Conservation (phyloP, 2,113 vertebrate species). For the Rostratula benghalensis region DNA sequence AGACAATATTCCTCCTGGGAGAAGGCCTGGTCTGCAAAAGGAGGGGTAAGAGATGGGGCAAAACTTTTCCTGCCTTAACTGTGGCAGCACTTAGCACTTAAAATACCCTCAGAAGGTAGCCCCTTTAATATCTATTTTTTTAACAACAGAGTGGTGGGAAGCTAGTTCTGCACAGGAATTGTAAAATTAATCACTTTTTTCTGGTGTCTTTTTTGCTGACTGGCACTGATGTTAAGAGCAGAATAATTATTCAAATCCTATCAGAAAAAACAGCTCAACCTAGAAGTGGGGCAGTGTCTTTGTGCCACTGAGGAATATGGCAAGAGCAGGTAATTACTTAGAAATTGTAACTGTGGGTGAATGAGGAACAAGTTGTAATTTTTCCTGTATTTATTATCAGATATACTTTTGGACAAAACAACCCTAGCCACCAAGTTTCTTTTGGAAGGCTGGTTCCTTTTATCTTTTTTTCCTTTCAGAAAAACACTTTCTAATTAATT, state of each 20-base stretch:
- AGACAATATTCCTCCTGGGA: slow-evolving; percentile 10
- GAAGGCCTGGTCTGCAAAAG: slow-evolving; percentile 20
- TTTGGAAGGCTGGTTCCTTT: neutral
- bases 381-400: neutral
- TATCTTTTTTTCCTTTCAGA: neutral
- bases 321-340: neutral
- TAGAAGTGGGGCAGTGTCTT: neutral
- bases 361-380: neutral
- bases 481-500: neutral
- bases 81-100: neutral
- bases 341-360: neutral
- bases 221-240: neutral
- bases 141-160: neutral
- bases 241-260: neutral
- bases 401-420: neutral
- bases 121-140: neutral
- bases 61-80: neutral
- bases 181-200: neutral
- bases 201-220: neutral
- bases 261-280: neutral
- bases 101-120: neutral
- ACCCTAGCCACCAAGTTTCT: neutral
- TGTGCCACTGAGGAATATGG: neutral
- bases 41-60: slow-evolving; percentile 5
- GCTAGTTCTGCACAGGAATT: neutral